Evolutionary conservation across 2,888 invertebrate species (phyloP), one percentile per base, ranked within the genome.

Genomic region (Neoascia interrupta): DNA sequence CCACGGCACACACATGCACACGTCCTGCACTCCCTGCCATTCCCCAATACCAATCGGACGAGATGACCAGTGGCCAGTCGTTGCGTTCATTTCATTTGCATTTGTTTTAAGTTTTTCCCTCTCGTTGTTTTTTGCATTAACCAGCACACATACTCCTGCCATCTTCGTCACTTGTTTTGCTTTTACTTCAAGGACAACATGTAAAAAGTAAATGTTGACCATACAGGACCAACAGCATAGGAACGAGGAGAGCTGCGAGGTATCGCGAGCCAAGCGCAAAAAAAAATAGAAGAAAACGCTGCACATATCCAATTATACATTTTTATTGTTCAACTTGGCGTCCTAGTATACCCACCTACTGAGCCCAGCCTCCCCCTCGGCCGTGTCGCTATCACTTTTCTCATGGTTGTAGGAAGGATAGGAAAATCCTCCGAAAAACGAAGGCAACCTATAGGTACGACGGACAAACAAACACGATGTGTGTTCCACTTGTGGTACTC

Each of bases 291-390:
- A 79, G 79, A 73, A 79, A 79, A 79, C 73, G 61, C 73, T 79
- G 79, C 79, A 79, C 79, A 79, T 79, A 79, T 79, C 79, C 79
- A 79, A 79, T 79, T 79, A 79, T 79, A 79, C 73, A 79, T 79
- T 79, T 79, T 79, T 79, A 79, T 79, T 79, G 79, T 79, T 79
- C 72, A 79, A 61, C 79, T 79, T 66, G 66, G 61, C 79, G 66
- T 79, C 56, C 73, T 66, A 68, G 79, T 8, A 18, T 60, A 49
- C 28, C 21, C 45, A 43, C n/a, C n/a, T n/a, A 36, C 76, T 45
- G 53, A 49, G 26, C 16, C 63, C 63, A 58, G 4, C n/a, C n/a
- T n/a, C n/a, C n/a, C n/a, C n/a, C n/a, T 31, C 31, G 3, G 8
- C 31, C 31, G 31, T n/a, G n/a, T n/a, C 45, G 39, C 64, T 76